These are phyloP conservation scores for Cephus nigrinus DNA, from an alignment of 2,888 invertebrate species.

Conservation along the genomic window DNA sequence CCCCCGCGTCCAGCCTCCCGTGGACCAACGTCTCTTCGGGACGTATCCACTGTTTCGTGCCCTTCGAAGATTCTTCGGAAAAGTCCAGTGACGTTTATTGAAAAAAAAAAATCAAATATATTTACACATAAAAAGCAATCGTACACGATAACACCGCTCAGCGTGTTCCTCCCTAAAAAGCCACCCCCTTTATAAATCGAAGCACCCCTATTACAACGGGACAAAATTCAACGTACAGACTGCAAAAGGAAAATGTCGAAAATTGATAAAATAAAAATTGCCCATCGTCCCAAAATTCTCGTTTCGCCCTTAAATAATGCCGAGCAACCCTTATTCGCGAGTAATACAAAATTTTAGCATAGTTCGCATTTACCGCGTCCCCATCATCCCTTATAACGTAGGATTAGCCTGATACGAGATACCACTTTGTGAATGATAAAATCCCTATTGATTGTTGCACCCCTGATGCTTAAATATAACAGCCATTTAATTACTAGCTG, in stretches of 20 bases:
- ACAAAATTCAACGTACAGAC: too few relatives aligned
- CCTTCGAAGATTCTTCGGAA: neutral
- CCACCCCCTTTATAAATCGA: too few relatives aligned
- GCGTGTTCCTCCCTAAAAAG: too few relatives aligned
- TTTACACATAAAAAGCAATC: conserved; percentile 1
- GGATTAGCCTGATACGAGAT: neutral
- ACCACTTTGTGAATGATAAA: neutral
- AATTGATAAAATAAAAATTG: neutral
- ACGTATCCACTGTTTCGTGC: fast-evolving
- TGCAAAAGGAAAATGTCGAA: too few relatives aligned
- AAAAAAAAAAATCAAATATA: neutral
- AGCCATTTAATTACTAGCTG: neutral
- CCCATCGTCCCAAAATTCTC: fast-evolving
- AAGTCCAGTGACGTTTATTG: too few relatives aligned
- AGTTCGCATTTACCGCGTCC: neutral
- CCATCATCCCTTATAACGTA: neutral
- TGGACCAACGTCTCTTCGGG: neutral
- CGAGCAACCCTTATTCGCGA: too few relatives aligned
- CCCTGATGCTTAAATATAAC: neutral
- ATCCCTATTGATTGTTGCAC: neutral
- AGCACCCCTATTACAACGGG: too few relatives aligned
- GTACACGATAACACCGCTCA: neutral
- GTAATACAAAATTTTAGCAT: neutral
- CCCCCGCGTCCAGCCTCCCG: neutral
- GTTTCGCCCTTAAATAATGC: too few relatives aligned